Evolutionary conservation across 2,888 invertebrate genomes (phyloP).

Genomic region (Saturnia pavonia): DNA sequence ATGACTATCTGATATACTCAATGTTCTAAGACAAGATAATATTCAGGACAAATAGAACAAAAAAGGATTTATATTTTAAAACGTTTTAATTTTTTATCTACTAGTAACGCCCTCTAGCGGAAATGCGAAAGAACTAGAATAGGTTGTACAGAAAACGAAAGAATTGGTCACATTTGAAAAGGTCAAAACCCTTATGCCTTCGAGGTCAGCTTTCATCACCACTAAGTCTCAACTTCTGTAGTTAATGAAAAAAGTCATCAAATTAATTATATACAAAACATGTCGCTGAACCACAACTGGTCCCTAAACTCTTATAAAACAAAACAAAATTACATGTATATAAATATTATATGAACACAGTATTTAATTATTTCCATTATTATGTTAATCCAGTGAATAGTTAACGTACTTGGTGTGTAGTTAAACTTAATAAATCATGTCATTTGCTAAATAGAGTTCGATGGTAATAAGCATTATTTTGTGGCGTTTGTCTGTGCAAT

Average conservation of each 20-base stretch:
- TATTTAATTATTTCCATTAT: not conserved
- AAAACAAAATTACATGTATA: not conserved
- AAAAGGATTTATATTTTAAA: not conserved
- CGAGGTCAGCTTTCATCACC: too few relatives aligned
- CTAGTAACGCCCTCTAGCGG: not conserved
- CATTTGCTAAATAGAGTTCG: not conserved
- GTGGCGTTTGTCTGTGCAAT: conserved; percentile 46
- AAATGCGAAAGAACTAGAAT: not conserved
- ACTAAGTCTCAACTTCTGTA: not conserved
- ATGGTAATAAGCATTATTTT: not conserved
- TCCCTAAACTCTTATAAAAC: not conserved
- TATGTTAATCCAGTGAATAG: conserved; percentile 23
- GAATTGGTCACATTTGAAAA: not conserved
- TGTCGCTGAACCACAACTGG: not conserved
- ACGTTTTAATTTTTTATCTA: not conserved
- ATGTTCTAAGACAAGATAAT: too few relatives aligned
- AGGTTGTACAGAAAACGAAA: not conserved
- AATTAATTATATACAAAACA: not conserved
- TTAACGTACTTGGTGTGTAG: conserved; percentile 37
- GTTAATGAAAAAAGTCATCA: not conserved
- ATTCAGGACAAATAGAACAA: not conserved
- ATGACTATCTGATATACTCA: too few relatives aligned
- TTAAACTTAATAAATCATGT: conserved; percentile 2
- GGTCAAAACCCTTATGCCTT: not conserved
- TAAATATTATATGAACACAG: not conserved